Evolutionary conservation across 2,113 vertebrate species (phyloP).

Genomic region (Varanus salvator): DNA sequence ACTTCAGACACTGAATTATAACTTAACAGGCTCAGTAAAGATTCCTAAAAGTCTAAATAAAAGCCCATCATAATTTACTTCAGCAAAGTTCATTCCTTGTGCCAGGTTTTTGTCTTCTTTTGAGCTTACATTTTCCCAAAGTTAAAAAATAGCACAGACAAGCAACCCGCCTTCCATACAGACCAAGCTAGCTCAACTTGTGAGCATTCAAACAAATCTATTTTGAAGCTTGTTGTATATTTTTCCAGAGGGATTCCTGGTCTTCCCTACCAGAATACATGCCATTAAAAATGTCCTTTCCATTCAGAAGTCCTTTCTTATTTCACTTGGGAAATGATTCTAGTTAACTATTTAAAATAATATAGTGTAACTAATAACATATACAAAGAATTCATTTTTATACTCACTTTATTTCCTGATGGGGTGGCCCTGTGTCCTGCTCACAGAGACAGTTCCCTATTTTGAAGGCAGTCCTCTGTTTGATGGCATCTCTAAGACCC

Average conservation of each 20-base stretch:
- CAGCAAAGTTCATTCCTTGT: background rate
- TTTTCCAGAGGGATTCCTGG: background rate
- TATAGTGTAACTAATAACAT: no score
- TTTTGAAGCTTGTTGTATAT: background rate
- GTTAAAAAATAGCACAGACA: background rate
- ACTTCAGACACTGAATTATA: background rate
- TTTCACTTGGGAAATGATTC: background rate
- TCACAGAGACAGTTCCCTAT: no score
- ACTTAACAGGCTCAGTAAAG: background rate
- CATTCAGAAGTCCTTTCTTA: background rate
- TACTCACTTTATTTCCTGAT: background rate
- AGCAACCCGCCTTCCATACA: background rate
- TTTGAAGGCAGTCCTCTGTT: no score
- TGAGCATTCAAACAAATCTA: background rate
- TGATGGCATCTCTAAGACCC: no score
- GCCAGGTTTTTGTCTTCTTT: background rate
- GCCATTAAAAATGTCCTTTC: background rate
- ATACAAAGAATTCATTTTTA: background rate
- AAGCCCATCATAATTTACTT: background rate
- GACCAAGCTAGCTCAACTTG: background rate
- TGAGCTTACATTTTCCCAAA: background rate
- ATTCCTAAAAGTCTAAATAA: slow-evolving; percentile 5
- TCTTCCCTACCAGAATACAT: background rate
- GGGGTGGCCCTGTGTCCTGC: no score
- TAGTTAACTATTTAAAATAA: background rate